phyloP scores from a whole-genome alignment of 1,140 invertebrate species.

The Zaprionus capensis region DNA sequence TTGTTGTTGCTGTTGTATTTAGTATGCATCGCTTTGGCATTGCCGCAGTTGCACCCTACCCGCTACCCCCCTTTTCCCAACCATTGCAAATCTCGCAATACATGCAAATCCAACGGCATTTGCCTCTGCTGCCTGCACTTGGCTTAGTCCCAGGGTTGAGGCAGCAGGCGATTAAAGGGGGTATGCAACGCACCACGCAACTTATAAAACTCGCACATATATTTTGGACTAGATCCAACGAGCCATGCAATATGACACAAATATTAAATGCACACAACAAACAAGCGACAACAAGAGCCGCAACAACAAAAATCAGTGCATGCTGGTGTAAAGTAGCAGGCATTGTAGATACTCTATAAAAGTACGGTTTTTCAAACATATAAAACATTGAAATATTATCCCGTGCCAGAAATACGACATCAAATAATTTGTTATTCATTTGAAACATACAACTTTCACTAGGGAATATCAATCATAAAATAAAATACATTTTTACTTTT shows the following conservation, averaged over 20 bases:
- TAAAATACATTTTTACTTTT: too few species aligned
- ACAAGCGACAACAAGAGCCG: conserved; percentile 21
- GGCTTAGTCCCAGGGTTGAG: conserved; percentile 15
- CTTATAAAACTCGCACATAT: conserved; percentile 40
- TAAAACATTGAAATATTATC: too few species aligned
- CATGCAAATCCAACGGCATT: conserved; percentile 42
- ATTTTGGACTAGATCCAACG: conserved; percentile 58
- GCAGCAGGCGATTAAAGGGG: neutral
- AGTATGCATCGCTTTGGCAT: conserved; percentile 27
- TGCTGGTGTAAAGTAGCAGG: neutral
- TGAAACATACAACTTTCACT: too few species aligned
- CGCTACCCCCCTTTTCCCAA: neutral
- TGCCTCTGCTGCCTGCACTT: conserved; percentile 20
- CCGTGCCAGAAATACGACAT: too few species aligned
- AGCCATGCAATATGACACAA: conserved; percentile 69
- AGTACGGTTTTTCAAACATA: neutral
- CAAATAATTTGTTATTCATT: too few species aligned
- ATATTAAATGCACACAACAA: conserved; percentile 68
- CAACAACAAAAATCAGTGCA: neutral
- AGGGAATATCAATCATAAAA: too few species aligned
- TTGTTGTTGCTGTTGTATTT: conserved; percentile 3
- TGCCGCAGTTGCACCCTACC: neutral
- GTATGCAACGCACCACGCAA: conserved; percentile 6
- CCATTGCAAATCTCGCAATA: conserved; percentile 35
- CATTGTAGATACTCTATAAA: neutral